These are phyloP conservation scores for Yponomeuta cagnagella DNA, from an alignment of 2,888 invertebrate species.

Conservation along the genomic window DNA sequence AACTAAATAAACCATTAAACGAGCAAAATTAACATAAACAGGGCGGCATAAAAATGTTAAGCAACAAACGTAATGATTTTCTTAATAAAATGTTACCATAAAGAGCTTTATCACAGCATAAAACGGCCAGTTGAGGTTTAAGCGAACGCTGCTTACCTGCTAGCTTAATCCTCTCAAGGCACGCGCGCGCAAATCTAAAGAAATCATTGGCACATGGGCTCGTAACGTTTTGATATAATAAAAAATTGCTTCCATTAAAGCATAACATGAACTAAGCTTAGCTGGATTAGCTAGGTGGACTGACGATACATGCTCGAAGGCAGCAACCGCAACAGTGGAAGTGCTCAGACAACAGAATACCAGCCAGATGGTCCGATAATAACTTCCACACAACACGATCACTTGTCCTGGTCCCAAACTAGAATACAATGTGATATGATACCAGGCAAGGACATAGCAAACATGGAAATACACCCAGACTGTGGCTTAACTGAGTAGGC, in stretches of 20 bases:
- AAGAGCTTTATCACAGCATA: slow-evolving; percentile 11
- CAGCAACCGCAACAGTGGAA: too few species aligned
- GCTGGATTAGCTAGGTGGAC: too few species aligned
- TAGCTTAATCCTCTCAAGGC: slow-evolving; percentile 4
- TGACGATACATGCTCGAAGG: too few species aligned
- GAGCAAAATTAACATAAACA: slow-evolving; percentile 4
- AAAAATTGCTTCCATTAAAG: not conserved
- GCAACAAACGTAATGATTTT: slow-evolving; percentile 9
- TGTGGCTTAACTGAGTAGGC: too few species aligned
- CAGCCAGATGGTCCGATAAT: too few species aligned
- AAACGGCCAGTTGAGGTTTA: slow-evolving; percentile 5
- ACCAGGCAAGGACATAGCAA: too few species aligned
- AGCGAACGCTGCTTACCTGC: not conserved
- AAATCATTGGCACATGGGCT: not conserved
- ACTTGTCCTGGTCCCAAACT: too few species aligned
- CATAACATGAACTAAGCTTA: too few species aligned
- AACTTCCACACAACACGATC: too few species aligned
- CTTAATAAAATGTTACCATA: slow-evolving; percentile 10
- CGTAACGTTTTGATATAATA: not conserved
- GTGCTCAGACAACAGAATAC: too few species aligned
- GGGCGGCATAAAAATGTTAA: not conserved
- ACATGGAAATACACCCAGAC: too few species aligned
- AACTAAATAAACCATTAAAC: slow-evolving; percentile 7
- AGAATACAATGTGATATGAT: too few species aligned
- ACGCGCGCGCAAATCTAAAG: slow-evolving; percentile 1